Base-by-base conservation (phyloP, 2,113 vertebrate genomes). In the Daphoenositta chrysoptera region DNA sequence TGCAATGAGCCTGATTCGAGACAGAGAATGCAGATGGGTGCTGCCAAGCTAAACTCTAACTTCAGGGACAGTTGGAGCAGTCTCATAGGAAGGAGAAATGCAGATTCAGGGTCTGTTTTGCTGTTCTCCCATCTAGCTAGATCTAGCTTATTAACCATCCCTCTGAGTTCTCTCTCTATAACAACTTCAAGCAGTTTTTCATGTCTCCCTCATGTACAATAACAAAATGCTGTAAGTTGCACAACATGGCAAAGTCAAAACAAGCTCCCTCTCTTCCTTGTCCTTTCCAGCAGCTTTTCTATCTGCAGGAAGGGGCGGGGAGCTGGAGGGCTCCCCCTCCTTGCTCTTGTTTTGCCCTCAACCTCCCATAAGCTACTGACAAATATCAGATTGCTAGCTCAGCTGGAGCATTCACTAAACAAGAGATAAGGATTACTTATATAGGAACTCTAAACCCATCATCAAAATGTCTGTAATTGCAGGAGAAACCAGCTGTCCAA, bases 391-490 rank as follows among this genome's bases (percentile, higher is more conserved):
- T 57, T 84, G 86, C 85, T 57, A 51, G 69, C 87, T 93, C 87
- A 93, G 87, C 70, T 92, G 83, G 72, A 87, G 76, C 72, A 89
- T 92, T 87, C 83, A 51, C 69, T 94, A 92, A 97, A 93, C 87
- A 94, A 79, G 76, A 89, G 86, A 87, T 65, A 93, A 91, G 88
- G 77, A 94, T 96, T 95, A 95, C 79, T 90, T 94, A 79, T 35
- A 86, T 6, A 83, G 89, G 77, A 95, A 90, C 47, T 84, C 69
- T 80, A 96, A 96, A 88, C 82, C 88, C 85, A 77, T 93, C 84
- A 96, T 94, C 96, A 89, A 95, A 97, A 95, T n/a, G 63, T 69
- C 72, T 89, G 12, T 89, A 95, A 97, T 87, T 93, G 90, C 84
- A 57, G 71, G 50, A 90, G 68, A 95, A 96, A 71, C 28, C 93